Base-by-base conservation (phyloP, 1,140 invertebrate species). In the Sitophilus oryzae region DNA sequence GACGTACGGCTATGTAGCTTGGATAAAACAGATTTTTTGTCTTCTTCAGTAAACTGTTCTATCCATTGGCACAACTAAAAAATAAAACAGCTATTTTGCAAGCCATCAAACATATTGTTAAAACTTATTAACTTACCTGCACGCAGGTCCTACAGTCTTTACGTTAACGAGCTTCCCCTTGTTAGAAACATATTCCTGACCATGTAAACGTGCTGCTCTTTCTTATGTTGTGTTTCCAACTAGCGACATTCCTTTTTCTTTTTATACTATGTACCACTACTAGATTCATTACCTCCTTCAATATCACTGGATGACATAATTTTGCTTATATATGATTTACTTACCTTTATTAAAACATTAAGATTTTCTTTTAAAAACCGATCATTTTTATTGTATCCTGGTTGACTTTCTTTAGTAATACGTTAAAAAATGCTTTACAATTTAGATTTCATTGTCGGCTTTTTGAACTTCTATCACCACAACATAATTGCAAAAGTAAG, bases 31-130 rank as follows among this genome's bases (percentile, higher is more conserved):
- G 14, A 8, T 6, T 43, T 19, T 46, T 54, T 44, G 38, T 56
- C 56, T 37, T 42, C 56, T 5, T 61, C 35, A 14, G 56, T 43
- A 20, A 61, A 56, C 22, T 55, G n/a, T 10, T 25, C n/a, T 45
- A 46, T 55, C 25, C 59, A 59, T 55, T 46, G 50, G 15, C 16
- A 46, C 51, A 61, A 36, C 52, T 62, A 48, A 48, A 59, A 61
- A 15, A 52, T 22, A 47, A 15, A 10, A 1, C 14, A 14, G 40
- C 25, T 51, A 51, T 16, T 15, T 46, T 52, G 30, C 10, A 9
- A 47, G 5, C 10, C n/a, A n/a, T n/a, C n/a, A n/a, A n/a, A n/a
- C n/a, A n/a, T n/a, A n/a, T 11, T 10, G 18, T 9, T 18, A 52
- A 22, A 21, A 46, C 3, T 14, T 9, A 16, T 49, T 48, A 52